These are phyloP conservation scores for Harpagoxenus sublaevis DNA, from an alignment of 2,888 invertebrate genomes.

Conservation along the genomic window DNA sequence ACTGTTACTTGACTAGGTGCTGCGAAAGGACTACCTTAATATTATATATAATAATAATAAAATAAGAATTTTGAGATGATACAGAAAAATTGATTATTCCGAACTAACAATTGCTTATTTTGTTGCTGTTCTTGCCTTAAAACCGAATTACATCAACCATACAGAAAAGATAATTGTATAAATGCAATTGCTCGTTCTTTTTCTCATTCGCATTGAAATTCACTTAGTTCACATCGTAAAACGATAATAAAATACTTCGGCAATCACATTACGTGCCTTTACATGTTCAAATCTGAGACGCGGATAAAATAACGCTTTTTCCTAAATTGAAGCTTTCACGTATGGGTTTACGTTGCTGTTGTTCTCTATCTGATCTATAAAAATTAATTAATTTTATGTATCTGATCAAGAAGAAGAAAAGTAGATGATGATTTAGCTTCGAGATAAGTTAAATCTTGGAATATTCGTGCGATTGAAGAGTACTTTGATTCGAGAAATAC, in stretches of 20 bases:
- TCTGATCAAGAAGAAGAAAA: constrained; percentile 65
- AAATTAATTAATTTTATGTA: constrained; percentile 63
- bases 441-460: background rate
- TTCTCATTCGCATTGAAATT: constrained; percentile 49
- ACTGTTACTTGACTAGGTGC: no score
- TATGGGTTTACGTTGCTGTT: constrained; percentile 60
- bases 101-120: background rate
- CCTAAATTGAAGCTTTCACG: constrained; percentile 68
- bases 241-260: constrained; percentile 57
- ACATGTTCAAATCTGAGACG: constrained; percentile 11
- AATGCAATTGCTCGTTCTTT: background rate
- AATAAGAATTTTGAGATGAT: background rate
- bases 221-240: constrained; percentile 58
- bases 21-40: no score
- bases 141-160: background rate
- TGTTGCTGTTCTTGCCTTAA: background rate
- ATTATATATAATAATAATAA: background rate
- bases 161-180: background rate
- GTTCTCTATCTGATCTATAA: constrained; percentile 61
- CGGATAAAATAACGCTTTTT: constrained; percentile 51
- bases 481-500: no score
- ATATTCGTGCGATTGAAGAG: no score
- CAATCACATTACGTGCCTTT: constrained; percentile 58
- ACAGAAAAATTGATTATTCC: background rate
- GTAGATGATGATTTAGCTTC: background rate